Evolutionary conservation across 1,140 invertebrate genomes (phyloP).

Genomic region (Pantala flavescens): DNA sequence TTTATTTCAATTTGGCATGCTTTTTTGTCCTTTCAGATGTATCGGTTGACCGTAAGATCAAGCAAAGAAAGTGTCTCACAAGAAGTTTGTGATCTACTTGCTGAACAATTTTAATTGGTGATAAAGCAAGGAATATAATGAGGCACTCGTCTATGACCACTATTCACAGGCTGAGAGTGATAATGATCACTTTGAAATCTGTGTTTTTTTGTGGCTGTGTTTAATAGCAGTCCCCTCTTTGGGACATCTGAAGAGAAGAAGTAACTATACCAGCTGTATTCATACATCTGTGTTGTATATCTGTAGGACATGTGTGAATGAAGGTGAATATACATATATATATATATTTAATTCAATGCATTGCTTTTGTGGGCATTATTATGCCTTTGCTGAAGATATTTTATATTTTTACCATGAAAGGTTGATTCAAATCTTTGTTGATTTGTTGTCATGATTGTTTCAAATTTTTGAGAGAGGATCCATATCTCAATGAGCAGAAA

Average conservation of each 20-base stretch:
- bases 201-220: not conserved
- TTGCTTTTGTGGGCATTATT: not conserved
- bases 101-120: constrained; percentile 62
- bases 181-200: not conserved
- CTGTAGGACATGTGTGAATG: not conserved
- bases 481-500: too few species aligned
- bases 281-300: constrained; percentile 3
- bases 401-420: too few species aligned
- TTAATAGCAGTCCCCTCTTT: not conserved
- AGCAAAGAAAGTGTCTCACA: constrained; percentile 91
- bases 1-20: too few species aligned
- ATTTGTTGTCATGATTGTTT: too few species aligned
- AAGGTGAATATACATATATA: not conserved
- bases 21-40: constrained; percentile 68
- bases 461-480: too few species aligned
- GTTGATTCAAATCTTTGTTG: too few species aligned
- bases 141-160: not conserved
- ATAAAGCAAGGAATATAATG: not conserved
- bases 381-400: not conserved
- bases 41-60: constrained; percentile 88
- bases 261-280: constrained; percentile 6
- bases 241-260: not conserved
- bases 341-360: not conserved
- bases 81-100: constrained; percentile 76
- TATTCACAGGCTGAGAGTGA: not conserved